Evolutionary conservation across 2,113 vertebrate species (phyloP), one percentile per base, ranked within the genome.

Genomic region (Caranx ignobilis): DNA sequence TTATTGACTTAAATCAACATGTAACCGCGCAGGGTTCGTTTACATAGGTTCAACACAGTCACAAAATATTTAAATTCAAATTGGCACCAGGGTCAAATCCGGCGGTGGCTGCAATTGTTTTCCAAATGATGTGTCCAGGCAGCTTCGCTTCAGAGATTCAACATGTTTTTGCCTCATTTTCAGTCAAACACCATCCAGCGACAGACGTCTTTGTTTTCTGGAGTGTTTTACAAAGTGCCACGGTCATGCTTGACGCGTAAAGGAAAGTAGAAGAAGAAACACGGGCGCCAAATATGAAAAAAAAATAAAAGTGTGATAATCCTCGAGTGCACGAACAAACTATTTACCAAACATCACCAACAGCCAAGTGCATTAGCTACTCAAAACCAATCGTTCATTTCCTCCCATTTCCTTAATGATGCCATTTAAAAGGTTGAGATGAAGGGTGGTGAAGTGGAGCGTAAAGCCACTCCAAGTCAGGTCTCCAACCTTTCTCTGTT

Each of bases 351-450:
- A 80, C 52, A 81, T 75, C 45, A 77, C 8, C 18, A 26, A 26
- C 43, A 6, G 54, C 55, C 59, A 73, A 62, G 62, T 59, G 32
- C 68, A 83, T 55, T 37, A 26, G 26, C 26, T 26, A 71, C 50
- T 78, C 57, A 72, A 77, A 85, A 75, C 10, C 74, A 82, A 70
- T 81, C 72, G 72, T 70, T 85, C 75, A 77, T 82, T 82, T 83
- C 75, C 56, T 70, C 54, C 77, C 68, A 69, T 80, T 84, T 73
- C 71, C 79, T 69, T 81, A 78, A 87, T 86, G 84, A 75, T 75
- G 80, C 72, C 48, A 66, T 79, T 87, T 79, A 50, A 82, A 77
- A 67, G 73, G 55, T 59, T 8, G 41, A 64, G 55, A 75, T 86
- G 62, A 77, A 81, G 75, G 69, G 5, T 60, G 59, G 34, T 78